Conservation (phyloP, 2,888 invertebrate species). For the Calliphora vomitoria region DNA sequence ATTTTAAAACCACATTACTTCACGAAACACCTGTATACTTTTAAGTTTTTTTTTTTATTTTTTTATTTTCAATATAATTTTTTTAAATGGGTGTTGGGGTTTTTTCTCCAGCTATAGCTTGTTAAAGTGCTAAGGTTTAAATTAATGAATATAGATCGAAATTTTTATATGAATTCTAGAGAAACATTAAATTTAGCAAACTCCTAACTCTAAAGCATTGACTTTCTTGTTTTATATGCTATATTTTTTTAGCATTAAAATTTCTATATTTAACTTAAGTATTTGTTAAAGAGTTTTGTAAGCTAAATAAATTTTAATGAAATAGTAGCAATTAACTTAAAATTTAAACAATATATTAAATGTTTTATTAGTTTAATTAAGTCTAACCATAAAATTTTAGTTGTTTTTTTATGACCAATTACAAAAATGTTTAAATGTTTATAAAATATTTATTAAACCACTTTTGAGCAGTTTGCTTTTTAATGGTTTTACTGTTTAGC, state of each 20-base stretch:
- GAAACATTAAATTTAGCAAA: too few relatives aligned
- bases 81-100: background rate
- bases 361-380: slow-evolving; percentile 34
- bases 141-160: background rate
- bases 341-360: background rate
- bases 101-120: background rate
- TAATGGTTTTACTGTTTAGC: background rate
- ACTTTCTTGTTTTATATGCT: too few relatives aligned
- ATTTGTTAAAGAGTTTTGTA: too few relatives aligned
- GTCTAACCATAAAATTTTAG: background rate
- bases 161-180: too few relatives aligned
- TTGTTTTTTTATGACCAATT: slow-evolving; percentile 1
- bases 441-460: slow-evolving; percentile 28
- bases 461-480: slow-evolving; percentile 1
- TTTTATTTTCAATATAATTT: slow-evolving; percentile 13
- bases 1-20: slow-evolving; percentile 42
- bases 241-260: too few relatives aligned
- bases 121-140: too few relatives aligned
- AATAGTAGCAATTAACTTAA: background rate
- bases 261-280: too few relatives aligned
- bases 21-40: slow-evolving; percentile 54
- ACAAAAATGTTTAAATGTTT: slow-evolving; percentile 7
- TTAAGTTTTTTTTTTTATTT: slow-evolving; percentile 3
- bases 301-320: too few relatives aligned
- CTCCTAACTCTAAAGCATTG: too few relatives aligned